Conservation (phyloP, 2,888 invertebrate genomes). For the Conops quadrifasciatus region DNA sequence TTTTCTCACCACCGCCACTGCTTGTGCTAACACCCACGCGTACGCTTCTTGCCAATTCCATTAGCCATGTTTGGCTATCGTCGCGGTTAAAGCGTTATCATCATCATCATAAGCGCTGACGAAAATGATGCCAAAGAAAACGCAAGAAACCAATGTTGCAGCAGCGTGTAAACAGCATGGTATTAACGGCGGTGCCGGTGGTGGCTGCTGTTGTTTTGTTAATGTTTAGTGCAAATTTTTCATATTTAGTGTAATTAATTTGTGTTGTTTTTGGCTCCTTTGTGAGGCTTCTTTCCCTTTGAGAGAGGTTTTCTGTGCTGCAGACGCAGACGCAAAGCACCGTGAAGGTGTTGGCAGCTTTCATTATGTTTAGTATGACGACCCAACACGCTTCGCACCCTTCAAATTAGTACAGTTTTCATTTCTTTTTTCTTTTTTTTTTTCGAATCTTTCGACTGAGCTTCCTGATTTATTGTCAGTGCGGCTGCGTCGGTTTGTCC, state of each 20-base stretch:
- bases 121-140: not conserved
- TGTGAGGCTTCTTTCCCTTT: not conserved
- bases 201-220: too few relatives aligned
- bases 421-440: not conserved
- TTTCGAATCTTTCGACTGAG: not conserved
- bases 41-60: conserved; percentile 34
- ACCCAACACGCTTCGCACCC: too few relatives aligned
- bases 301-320: not conserved
- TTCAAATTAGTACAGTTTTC: too few relatives aligned
- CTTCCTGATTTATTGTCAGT: not conserved
- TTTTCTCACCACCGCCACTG: conserved; percentile 21
- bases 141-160: conserved; percentile 7
- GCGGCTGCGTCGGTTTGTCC: not conserved
- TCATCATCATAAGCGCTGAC: not conserved
- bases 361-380: not conserved
- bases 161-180: conserved; percentile 1
- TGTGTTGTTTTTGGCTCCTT: not conserved
- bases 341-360: too few relatives aligned
- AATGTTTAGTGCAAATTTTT: too few relatives aligned
- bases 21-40: conserved; percentile 27
- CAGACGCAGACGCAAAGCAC: not conserved
- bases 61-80: conserved; percentile 34
- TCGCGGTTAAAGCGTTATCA: conserved; percentile 20
- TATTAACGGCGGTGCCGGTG: not conserved
- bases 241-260: too few relatives aligned